phyloP scores from a whole-genome alignment of 2,888 invertebrate species.

The Unio pictorum region DNA sequence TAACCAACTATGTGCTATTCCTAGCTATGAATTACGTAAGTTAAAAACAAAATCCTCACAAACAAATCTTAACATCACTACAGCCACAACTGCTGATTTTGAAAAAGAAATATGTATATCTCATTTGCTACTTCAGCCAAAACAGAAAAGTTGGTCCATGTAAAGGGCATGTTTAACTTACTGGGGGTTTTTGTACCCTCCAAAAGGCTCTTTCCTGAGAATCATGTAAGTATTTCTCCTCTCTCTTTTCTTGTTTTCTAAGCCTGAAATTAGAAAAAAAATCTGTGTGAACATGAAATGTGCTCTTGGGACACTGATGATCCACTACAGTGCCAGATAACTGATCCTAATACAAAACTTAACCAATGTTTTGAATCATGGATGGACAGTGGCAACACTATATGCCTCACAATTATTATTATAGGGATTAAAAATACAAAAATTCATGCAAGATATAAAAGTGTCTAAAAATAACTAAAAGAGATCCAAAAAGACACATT shows the following conservation, averaged over 20 bases:
- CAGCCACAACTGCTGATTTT: neutral
- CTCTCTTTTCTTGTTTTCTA: slow-evolving; percentile 95
- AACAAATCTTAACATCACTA: neutral
- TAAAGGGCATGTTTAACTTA: slow-evolving; percentile 31
- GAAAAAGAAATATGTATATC: neutral
- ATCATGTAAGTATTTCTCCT: slow-evolving; percentile 95
- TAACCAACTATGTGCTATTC: too few relatives aligned
- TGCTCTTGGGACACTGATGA: neutral
- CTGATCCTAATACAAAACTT: too few relatives aligned
- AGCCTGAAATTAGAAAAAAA: slow-evolving; percentile 73
- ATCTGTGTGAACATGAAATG: neutral
- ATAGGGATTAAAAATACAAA: neutral
- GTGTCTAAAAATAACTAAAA: too few relatives aligned
- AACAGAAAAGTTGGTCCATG: neutral
- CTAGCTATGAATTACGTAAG: too few relatives aligned
- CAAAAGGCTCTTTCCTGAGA: slow-evolving; percentile 97
- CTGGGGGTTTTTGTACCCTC: slow-evolving; percentile 93
- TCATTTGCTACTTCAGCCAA: neutral
- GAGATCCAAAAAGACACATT: too few relatives aligned
- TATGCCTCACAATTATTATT: neutral
- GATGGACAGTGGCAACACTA: slow-evolving; percentile 1
- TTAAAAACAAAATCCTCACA: too few relatives aligned
- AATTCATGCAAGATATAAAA: neutral
- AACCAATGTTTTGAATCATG: neutral
- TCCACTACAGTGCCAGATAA: neutral